Base-by-base conservation (phyloP, 2,113 vertebrate genomes). In the Pithys albifrons region DNA sequence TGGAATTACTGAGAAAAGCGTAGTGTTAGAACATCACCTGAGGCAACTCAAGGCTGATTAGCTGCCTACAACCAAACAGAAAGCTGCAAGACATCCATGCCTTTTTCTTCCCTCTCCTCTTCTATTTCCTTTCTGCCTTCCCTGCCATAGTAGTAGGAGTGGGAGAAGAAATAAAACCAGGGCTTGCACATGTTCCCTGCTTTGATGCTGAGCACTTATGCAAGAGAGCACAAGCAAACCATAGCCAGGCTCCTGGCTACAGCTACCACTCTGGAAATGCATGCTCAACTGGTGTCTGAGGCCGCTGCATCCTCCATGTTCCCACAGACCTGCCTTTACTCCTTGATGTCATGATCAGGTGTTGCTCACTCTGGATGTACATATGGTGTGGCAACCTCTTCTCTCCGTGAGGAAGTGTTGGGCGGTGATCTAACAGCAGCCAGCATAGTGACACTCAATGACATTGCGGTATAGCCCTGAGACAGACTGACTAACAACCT, bases 201-300 rank as follows among this genome's bases (percentile, higher is more conserved):
- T 58, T 66, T 78, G 48, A 17, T 31, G 43, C 28, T 45, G 7
- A n/a, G 18, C 41, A 7, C 7, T 73, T 7, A 3, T 54, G 41
- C 19, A 14, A 1, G 25, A 71, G 24, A n/a, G 9, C n/a, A 61
- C 48, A 71, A n/a, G 12, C 14, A 24, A 8, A 4, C 17, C 1
- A 0, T 4, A 82, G 14, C 17, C 69, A 48, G 52, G 45, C 19
- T 88, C 31, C 46, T 51, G 31, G 39, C 46, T 78, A 9, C 25
- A 52, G 33, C 46, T 62, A 15, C 41, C 12, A 7, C 20, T 57
- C 31, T 28, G 25, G 25, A 39, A 69, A 8, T 7, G 3, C 1
- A 19, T 43, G 48, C 20, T 31, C 1, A 2, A 0, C 20, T n/a
- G 35, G 8, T 43, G 43, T 5, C 43, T 66, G 87, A 71, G n/a